A percentile compares a stretch with the other conserved stretches of the same genome.
phyloP scores from a whole-genome alignment of 2,113 vertebrate species.

The Lophotis ruficrista region DNA sequence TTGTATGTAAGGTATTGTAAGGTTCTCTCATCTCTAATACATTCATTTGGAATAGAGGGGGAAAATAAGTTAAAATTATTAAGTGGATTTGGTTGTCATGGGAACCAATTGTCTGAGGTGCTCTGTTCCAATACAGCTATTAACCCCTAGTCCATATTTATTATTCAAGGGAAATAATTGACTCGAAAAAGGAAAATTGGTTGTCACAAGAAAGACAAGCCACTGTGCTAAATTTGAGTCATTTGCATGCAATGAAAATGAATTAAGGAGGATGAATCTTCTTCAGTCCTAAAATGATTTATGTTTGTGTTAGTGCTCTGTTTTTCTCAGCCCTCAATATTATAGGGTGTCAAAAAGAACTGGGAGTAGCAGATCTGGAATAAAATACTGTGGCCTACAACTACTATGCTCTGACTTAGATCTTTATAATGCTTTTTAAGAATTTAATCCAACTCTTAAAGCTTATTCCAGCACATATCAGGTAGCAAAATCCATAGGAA shows the following conservation, averaged over 20 bases:
- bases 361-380: not conserved
- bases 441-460: not conserved
- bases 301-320: slow-evolving; percentile 55
- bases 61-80: slow-evolving; percentile 65
- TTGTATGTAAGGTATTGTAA: slow-evolving; percentile 40
- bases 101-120: slow-evolving; percentile 70
- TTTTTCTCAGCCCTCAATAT: slow-evolving; percentile 3
- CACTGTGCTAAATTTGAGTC: slow-evolving; percentile 47
- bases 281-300: slow-evolving; percentile 51
- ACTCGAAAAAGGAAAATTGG: slow-evolving; percentile 59
- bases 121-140: slow-evolving; percentile 50
- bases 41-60: slow-evolving; percentile 20
- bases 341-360: not conserved
- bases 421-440: not conserved
- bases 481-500: not conserved
- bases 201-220: slow-evolving; percentile 71
- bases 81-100: slow-evolving; percentile 70
- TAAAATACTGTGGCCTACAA: not conserved
- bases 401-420: not conserved
- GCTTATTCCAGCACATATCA: not conserved
- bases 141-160: slow-evolving; percentile 70
- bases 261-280: slow-evolving; percentile 43
- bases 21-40: slow-evolving; percentile 21
- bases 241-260: slow-evolving; percentile 69
- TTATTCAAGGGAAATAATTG: slow-evolving; percentile 74